phyloP scores from a whole-genome alignment of 2,888 invertebrate genomes.

The Listrodromus nycthemerus region DNA sequence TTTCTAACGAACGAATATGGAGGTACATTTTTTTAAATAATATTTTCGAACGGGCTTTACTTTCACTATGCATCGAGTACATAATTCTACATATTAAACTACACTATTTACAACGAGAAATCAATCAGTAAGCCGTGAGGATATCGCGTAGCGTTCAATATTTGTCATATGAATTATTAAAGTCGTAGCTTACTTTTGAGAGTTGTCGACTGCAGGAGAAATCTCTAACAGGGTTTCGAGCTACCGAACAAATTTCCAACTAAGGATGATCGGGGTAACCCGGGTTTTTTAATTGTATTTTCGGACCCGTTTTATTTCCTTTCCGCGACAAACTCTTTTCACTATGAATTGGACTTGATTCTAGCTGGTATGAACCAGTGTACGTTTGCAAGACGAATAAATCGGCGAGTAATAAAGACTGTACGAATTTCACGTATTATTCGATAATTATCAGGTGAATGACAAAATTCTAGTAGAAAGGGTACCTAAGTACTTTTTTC shows the following conservation, averaged over 20 bases:
- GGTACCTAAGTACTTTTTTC: background rate
- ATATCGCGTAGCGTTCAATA: background rate
- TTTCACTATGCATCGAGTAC: constrained; percentile 14
- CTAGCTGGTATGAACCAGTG: constrained; percentile 45
- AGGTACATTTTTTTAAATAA: too few species aligned
- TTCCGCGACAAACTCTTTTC: background rate
- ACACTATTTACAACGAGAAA: constrained; percentile 17
- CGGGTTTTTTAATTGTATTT: too few species aligned
- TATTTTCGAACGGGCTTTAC: too few species aligned
- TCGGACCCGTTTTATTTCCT: background rate
- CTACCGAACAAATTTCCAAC: background rate
- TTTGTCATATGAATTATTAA: background rate
- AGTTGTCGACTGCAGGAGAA: background rate
- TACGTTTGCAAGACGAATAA: constrained; percentile 13
- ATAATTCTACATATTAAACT: constrained; percentile 47
- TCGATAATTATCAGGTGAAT: background rate
- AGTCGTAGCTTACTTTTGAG: background rate
- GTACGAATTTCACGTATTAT: background rate
- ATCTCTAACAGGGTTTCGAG: background rate
- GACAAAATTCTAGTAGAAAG: too few species aligned
- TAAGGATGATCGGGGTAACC: too few species aligned
- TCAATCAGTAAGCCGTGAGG: too few species aligned
- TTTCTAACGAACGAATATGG: background rate
- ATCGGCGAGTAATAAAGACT: background rate
- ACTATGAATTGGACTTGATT: constrained; percentile 45